A percentile compares a stretch with the other conserved stretches of the same genome.
These are phyloP conservation scores for Halcyon malimbica DNA, from an alignment of 2,113 vertebrate genomes.

Conservation along the genomic window DNA sequence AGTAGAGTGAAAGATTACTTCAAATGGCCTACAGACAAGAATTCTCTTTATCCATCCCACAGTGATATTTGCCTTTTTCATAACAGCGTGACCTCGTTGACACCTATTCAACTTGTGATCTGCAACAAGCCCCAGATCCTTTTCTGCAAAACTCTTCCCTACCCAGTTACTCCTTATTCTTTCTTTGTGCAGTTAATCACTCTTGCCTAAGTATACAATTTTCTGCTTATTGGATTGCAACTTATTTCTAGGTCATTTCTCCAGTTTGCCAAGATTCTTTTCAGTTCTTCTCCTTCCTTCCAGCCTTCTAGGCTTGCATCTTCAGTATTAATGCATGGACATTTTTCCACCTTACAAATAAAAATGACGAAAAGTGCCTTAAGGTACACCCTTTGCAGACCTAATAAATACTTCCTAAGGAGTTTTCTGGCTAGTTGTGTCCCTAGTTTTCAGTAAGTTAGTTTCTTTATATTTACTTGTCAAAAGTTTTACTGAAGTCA, in stretches of 20 bases:
- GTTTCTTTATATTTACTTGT: not conserved
- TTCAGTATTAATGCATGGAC: not conserved
- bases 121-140: not conserved
- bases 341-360: not conserved
- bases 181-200: not conserved
- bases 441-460: not conserved
- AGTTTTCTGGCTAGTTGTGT: not conserved
- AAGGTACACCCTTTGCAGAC: not conserved
- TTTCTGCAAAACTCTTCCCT: not conserved
- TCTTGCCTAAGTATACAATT: not conserved
- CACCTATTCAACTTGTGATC: not conserved
- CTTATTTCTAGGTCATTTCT: not conserved
- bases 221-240: not conserved
- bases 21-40: not conserved
- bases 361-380: not conserved
- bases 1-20: not conserved
- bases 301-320: not conserved
- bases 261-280: not conserved
- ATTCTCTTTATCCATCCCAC: not conserved
- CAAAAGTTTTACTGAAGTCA: not conserved
- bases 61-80: not conserved
- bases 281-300: not conserved
- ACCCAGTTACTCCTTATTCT: not conserved
- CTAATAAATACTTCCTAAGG: not conserved
- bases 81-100: not conserved